Conservation (phyloP, 2,113 vertebrate species). For the Lanius collurio region DNA sequence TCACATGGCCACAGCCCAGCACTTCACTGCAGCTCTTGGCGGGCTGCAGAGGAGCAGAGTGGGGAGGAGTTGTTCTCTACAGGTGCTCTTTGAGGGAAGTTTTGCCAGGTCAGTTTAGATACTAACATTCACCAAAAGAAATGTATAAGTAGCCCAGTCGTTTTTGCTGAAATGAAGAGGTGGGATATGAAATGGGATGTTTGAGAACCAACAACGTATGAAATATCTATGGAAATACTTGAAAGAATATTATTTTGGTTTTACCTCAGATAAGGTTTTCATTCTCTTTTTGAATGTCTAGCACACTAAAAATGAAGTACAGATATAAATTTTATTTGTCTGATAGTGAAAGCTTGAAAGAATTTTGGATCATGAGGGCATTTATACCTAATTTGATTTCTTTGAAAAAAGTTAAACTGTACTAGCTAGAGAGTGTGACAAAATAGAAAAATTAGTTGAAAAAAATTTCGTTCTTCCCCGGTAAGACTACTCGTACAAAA, state of each 20-base stretch:
- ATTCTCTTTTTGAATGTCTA: background rate
- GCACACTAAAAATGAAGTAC: background rate
- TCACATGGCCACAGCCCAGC: background rate
- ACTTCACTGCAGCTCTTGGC: background rate
- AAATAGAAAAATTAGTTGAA: background rate
- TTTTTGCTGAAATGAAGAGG: background rate
- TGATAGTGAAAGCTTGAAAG: background rate
- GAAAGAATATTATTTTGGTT: background rate
- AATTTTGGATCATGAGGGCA: background rate
- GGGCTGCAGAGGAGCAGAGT: background rate
- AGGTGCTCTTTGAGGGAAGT: background rate
- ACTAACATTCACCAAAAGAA: background rate
- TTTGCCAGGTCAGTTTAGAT: background rate
- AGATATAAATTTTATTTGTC: background rate
- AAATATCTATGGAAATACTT: background rate
- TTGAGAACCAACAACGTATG: background rate
- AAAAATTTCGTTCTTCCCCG: background rate
- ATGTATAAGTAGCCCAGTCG: background rate
- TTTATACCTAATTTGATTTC: background rate
- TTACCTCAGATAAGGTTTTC: background rate
- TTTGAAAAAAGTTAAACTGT: background rate
- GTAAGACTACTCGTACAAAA: constrained; percentile 34
- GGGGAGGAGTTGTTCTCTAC: background rate
- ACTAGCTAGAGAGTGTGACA: background rate
- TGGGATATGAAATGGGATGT: background rate